Percentiles rank a stretch among this genome's conserved stretches.
Evolutionary conservation across 2,888 invertebrate genomes (phyloP).

Genomic region (Orthosia incerta): DNA sequence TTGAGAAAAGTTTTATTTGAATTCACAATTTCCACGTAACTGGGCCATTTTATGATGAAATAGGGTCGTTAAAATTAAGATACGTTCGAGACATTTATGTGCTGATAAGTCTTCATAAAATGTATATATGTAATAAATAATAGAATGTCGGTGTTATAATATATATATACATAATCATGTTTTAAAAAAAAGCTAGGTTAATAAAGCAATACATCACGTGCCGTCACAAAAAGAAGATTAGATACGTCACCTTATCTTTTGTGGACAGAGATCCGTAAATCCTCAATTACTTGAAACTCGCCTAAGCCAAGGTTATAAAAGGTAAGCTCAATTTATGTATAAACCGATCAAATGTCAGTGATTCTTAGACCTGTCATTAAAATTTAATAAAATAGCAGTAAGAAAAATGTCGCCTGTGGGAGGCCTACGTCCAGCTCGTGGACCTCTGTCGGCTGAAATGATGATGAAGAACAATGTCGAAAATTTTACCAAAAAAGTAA

Average conservation of each 20-base stretch:
- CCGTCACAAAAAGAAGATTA: not conserved
- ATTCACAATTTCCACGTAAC: slow-evolving; percentile 47
- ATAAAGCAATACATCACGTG: no score
- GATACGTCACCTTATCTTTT: not conserved
- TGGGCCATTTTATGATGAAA: slow-evolving; percentile 29
- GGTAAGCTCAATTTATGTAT: not conserved
- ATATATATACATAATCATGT: no score
- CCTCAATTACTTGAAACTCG: not conserved
- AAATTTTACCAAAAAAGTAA: not conserved
- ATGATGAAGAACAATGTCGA: no score
- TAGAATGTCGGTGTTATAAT: not conserved
- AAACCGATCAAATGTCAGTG: not conserved
- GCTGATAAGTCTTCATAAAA: not conserved
- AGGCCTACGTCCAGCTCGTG: no score
- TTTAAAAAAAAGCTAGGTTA: not conserved
- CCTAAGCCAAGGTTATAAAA: not conserved
- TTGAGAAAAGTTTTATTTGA: slow-evolving; percentile 63
- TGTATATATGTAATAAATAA: not conserved
- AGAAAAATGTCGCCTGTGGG: no score
- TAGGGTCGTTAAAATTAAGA: not conserved
- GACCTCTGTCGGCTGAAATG: no score
- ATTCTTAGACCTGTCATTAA: not conserved
- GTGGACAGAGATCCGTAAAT: not conserved
- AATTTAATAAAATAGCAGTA: not conserved
- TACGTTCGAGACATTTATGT: no score